Evolutionary conservation across 2,113 vertebrate species (phyloP).

Genomic region (Oryctolagus cuniculus): mOryCun1.1 NC_091436.1:33174001-33174500

Average conservation of each 20-base stretch:
- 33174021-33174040: neutral
- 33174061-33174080: neutral
- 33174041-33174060: neutral
- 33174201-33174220: neutral
- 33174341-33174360: conserved; percentile 12
- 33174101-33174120: neutral
- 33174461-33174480: neutral
- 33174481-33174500: neutral
- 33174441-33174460: conserved; percentile 20
- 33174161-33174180: neutral
- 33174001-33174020: neutral
- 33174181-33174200: conserved; percentile 18
- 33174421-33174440: neutral
- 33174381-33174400: conserved; percentile 26
- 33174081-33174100: neutral
- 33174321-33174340: neutral
- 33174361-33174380: conserved; percentile 11
- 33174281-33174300: neutral
- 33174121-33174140: neutral
- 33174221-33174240: neutral
- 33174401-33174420: conserved; percentile 36
- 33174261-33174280: neutral
- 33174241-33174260: neutral
- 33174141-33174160: neutral
- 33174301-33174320: conserved; percentile 5